Percentiles rank a stretch among this genome's conserved stretches.
Evolutionary conservation across 2,797 vertebrate genomes (phyloP).

Genomic region (Poeciliopsis presidionis): DNA sequence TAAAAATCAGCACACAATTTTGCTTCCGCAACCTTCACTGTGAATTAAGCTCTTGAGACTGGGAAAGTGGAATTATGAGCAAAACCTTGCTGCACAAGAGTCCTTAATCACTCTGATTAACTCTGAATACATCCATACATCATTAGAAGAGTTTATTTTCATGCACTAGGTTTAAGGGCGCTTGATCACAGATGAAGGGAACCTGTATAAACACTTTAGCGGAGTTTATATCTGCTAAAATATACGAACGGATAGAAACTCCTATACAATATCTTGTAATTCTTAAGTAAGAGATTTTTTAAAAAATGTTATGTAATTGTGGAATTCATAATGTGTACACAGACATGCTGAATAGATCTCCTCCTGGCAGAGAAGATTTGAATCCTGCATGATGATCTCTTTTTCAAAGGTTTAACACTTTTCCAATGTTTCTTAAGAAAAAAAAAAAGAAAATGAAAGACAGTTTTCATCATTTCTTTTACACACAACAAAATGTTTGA

Average conservation of each 20-base stretch:
- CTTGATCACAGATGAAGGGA: not conserved
- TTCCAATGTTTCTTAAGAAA: not conserved
- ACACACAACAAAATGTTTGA: not conserved
- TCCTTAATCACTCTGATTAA: conserved; percentile 1
- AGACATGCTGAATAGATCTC: no score
- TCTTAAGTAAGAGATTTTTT: no score
- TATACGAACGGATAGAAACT: no score
- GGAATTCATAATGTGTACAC: no score
- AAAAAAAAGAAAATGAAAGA: not conserved
- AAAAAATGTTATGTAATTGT: no score
- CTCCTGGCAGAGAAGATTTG: no score
- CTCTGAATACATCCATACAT: not conserved
- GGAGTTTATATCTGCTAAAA: not conserved
- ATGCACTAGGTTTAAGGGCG: not conserved
- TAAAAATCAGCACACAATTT: not conserved
- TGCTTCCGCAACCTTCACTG: not conserved
- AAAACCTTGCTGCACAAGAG: not conserved
- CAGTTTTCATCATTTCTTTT: not conserved
- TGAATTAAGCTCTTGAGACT: not conserved
- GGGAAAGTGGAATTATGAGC: not conserved
- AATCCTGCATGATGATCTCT: no score
- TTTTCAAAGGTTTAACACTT: no score
- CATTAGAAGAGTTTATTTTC: not conserved
- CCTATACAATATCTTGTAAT: no score
- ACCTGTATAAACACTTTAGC: not conserved